Evolutionary conservation across 2,113 vertebrate genomes (phyloP).

Genomic region (Hydrolagus affinis): DNA sequence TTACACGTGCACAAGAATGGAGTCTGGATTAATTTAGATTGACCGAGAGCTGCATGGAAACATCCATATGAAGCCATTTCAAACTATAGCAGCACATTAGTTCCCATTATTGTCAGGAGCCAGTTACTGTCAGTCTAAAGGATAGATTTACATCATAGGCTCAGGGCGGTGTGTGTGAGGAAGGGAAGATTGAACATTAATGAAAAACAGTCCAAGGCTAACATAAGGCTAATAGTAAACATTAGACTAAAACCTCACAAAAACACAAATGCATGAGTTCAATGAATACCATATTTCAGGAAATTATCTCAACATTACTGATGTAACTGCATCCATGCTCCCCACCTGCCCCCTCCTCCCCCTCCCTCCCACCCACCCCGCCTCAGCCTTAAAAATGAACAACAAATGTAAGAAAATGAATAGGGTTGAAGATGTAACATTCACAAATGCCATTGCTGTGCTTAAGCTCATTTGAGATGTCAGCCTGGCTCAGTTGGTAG

Average conservation of each 20-base stretch:
- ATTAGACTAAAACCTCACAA: not conserved
- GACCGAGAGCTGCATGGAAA: not conserved
- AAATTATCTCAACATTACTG: not conserved
- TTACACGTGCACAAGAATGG: not conserved
- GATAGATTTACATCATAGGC: not conserved
- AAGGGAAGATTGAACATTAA: not conserved
- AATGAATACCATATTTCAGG: not conserved
- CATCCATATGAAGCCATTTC: not conserved
- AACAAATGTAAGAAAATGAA: no score
- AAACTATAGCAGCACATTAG: not conserved
- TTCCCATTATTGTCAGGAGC: not conserved
- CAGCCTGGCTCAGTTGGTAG: no score
- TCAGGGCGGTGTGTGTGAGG: not conserved
- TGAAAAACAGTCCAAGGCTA: not conserved
- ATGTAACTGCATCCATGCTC: not conserved
- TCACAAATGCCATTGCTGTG: no score
- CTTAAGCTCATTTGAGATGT: no score
- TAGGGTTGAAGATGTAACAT: no score
- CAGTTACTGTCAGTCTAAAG: not conserved
- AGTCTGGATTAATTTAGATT: not conserved
- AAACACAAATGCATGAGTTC: not conserved
- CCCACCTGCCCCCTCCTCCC: no score
- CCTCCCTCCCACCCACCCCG: no score
- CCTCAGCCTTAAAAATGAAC: no score
- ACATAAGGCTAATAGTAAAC: not conserved